A percentile compares a stretch with the other conserved stretches of the same genome.
Conservation (phyloP, 2,888 invertebrate genomes). For the Drosophila paramelanica region DNA sequence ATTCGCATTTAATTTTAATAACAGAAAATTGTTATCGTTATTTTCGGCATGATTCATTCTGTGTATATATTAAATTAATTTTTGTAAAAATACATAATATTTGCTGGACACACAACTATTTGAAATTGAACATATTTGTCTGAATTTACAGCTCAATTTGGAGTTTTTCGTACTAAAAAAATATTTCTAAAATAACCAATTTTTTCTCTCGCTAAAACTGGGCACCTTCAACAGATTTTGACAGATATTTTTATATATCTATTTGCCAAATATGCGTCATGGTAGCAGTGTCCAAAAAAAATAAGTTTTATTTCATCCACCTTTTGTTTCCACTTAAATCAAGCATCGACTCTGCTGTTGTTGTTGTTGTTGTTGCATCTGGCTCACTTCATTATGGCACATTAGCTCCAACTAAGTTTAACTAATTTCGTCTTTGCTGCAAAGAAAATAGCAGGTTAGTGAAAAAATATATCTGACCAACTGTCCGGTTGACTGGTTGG, state of each 20-base stretch:
- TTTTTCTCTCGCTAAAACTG: no score
- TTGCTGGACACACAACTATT: no score
- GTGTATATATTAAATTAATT: no score
- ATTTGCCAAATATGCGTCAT: constrained; percentile 9
- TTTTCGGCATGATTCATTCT: no score
- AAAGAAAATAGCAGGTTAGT: background rate
- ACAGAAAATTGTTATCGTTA: no score
- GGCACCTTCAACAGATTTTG: no score
- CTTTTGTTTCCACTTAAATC: constrained; percentile 30
- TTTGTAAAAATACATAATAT: no score
- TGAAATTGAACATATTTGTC: no score
- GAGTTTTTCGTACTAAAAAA: no score
- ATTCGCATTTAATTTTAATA: no score
- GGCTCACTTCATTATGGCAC: constrained; percentile 61
- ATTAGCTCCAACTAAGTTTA: constrained; percentile 19
- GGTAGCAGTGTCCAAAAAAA: background rate
- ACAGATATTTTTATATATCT: background rate
- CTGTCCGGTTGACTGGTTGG: constrained; percentile 45
- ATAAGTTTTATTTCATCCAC: constrained; percentile 28
- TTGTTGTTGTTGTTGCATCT: constrained; percentile 24
- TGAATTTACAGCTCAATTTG: no score
- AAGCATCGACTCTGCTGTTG: constrained; percentile 24
- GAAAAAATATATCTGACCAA: constrained; percentile 18
- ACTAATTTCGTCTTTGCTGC: constrained; percentile 1
- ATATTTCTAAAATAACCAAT: no score